phyloP scores from a whole-genome alignment of 2,888 invertebrate species.

The Callyntrura sp. region DNA sequence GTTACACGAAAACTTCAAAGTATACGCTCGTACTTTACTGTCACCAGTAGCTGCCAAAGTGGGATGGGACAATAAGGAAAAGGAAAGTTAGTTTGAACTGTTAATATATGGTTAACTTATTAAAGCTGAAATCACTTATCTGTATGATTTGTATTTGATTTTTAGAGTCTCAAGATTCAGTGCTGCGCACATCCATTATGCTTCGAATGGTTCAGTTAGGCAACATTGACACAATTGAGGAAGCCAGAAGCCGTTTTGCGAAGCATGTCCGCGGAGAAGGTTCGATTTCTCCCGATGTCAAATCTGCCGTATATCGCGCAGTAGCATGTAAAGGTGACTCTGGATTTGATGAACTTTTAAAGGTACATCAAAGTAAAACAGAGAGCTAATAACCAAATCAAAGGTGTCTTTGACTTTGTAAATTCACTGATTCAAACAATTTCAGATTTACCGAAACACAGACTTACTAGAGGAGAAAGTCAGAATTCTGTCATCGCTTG shows the following conservation, averaged over 20 bases:
- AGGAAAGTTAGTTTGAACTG: constrained; percentile 90
- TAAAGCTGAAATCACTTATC: not conserved
- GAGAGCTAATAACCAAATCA: too few relatives aligned
- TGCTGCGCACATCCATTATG: constrained; percentile 95
- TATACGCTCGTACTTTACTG: constrained; percentile 91
- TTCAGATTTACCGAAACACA: constrained; percentile 90
- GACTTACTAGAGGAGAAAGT: constrained; percentile 98
- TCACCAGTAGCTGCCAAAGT: constrained; percentile 90
- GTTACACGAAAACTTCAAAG: constrained; percentile 90
- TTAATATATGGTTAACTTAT: too few relatives aligned
- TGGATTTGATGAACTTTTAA: constrained; percentile 85
- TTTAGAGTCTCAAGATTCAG: constrained; percentile 90
- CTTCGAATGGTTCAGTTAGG: constrained; percentile 93
- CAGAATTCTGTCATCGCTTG: constrained; percentile 93
- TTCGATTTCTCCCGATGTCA: constrained; percentile 92
- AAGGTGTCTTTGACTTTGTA: not conserved
- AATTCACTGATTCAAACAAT: not conserved
- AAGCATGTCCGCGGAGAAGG: constrained; percentile 88
- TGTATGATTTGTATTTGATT: not conserved
- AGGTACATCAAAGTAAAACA: too few relatives aligned
- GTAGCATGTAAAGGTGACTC: constrained; percentile 90
- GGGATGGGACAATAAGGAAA: constrained; percentile 94
- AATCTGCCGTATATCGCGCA: constrained; percentile 94
- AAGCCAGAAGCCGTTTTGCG: constrained; percentile 90
- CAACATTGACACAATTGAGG: constrained; percentile 91